Base-by-base conservation (phyloP, 2,888 invertebrate genomes). In the Coremacera marginata region DNA sequence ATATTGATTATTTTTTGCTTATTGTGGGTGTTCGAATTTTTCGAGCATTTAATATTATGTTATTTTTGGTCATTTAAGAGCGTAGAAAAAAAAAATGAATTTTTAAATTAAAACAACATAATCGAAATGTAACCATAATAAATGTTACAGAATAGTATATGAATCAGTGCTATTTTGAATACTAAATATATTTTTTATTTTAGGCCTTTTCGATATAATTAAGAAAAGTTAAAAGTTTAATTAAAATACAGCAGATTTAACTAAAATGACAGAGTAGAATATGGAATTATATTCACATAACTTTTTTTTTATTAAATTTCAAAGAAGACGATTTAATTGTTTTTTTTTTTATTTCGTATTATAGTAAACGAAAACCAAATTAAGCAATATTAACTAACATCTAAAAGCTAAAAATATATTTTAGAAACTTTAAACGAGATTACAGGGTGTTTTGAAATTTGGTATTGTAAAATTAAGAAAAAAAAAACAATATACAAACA, bases 231-330 rank as follows among this genome's bases (percentile, higher is more conserved):
- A 27, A 60, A 27, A 71, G 19, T 34, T 57, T 8, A 55, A 57
- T 25, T 63, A n/a, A 52, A 73, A 63, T 31, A 60, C 25, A 73
- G 22, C 37, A 44, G 34, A 25, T 19, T 62, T 8, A 55, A 57
- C n/a, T 60, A 62, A 73, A 80, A 80, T 77, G 74, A 67, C 16
- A 68, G 76, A 79, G 70, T 72, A 63, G 70, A 62, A 70, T 51
- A 49, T 78, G 75, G 80, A 79, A 81, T 80, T 78, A 81, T 78
- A 81, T 80, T 81, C 80, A 75, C 74, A 74, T 27, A 68, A 11
- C 55, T 52, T 27, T 55, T 51, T 51, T 14, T 51, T 55, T 55
- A 68, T n/a, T 11, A n/a, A 68, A 22, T 19, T 49, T 22, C 22
- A 14, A n/a, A 49, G 49, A 68, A 68, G 8, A 68, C 22, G 49